A percentile compares a stretch with the other conserved stretches of the same genome.
Conservation (phyloP, 2,113 vertebrate genomes). For the Scalopus aquaticus region DNA sequence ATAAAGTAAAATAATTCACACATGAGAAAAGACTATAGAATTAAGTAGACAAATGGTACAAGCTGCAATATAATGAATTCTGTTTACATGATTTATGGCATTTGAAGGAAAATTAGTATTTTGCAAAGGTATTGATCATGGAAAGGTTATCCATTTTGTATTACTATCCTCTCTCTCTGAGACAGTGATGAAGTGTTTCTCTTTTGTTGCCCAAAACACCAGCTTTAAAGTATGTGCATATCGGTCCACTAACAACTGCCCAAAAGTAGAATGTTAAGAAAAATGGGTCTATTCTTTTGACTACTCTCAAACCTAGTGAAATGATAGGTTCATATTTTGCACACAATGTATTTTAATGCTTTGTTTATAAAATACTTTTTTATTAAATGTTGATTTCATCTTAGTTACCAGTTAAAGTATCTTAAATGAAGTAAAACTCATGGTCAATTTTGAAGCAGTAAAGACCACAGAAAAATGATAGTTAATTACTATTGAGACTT, state of each 20-base stretch:
- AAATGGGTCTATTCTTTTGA: neutral
- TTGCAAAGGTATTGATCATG: conserved; percentile 44
- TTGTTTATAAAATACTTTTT: neutral
- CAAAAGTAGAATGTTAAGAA: neutral
- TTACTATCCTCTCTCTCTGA: neutral
- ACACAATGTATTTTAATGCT: neutral
- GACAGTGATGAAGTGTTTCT: conserved; percentile 37
- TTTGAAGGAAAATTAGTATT: conserved; percentile 51
- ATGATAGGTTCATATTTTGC: neutral
- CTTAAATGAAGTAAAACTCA: neutral
- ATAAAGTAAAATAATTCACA: conserved; percentile 4
- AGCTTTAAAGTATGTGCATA: neutral
- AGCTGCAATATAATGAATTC: neutral
- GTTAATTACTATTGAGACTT: neutral
- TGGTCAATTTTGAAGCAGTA: neutral
- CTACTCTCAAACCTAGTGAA: neutral
- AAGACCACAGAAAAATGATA: neutral
- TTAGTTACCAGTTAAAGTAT: neutral
- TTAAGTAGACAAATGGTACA: conserved; percentile 46
- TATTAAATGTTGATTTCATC: neutral
- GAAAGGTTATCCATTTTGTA: conserved; percentile 49
- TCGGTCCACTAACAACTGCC: neutral
- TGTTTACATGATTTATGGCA: conserved; percentile 59
- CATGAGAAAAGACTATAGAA: neutral
- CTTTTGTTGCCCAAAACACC: neutral